Evolutionary conservation across 2,113 vertebrate species (phyloP), one percentile per base, ranked within the genome.

Genomic region (Sander vitreus): DNA sequence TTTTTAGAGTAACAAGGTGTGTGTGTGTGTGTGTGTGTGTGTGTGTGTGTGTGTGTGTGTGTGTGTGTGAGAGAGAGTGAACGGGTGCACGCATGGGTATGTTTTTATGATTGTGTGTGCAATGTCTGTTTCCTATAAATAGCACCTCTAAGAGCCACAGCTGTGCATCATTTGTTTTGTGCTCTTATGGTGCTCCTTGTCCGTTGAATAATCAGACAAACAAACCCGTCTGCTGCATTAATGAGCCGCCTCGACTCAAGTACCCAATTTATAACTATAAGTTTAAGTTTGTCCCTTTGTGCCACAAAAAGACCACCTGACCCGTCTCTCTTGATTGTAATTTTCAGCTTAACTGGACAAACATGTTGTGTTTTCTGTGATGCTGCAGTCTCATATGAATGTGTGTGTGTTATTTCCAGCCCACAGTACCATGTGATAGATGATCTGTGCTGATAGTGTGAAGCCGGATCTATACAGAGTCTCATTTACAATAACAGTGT

Each of bases 401-500:
- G 59, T 84, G 62, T 84, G 62, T 86, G 53, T 74, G 51, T 76
- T 78, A 77, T 67, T 9, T 48, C 13, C 62, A 21, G 16, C 25
- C 33, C 53, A 30, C 66, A 7, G 47, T 66, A 33, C 50, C 1
- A 39, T 15, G 74, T 92, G 91, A 92, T 90, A 85, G 84, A 93
- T 89, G 84, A 89, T 85, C 78, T 76, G 84, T 60, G 72, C 85
- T 89, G 85, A 93, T 77, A 70, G 90, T 33, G 85, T 23, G 64
- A 74, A 83, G 85, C 80, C 6, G 55, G 78, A 91, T 94, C 90
- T 53, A 92, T 92, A 90, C 59, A 14, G 64, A 71, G 50, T 73
- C 85, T 93, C 86, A 86, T 93, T 92, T 92, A 91, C 87, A 92
- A 90, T 84, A 94, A 86, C 89, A 76, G 77, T 25, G 81, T 70